phyloP scores from a whole-genome alignment of 2,888 invertebrate species.

The Agriotes lineatus region DNA sequence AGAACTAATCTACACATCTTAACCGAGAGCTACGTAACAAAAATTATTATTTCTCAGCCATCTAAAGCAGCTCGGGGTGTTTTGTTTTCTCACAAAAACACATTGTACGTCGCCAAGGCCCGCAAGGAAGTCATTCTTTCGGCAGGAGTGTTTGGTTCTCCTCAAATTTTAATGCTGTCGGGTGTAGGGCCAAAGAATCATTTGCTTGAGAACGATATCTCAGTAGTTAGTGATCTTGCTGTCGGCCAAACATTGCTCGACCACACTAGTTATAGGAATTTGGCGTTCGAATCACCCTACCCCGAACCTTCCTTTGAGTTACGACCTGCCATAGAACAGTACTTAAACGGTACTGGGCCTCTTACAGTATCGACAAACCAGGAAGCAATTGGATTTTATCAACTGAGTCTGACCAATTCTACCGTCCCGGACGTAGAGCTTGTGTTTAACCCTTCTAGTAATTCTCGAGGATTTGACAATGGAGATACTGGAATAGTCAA shows the following conservation, averaged over 20 bases:
- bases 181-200: slow-evolving; percentile 54
- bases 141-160: slow-evolving; percentile 80
- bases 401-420: slow-evolving; percentile 46
- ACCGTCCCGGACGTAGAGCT: slow-evolving; percentile 54
- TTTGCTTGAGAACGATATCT: slow-evolving; percentile 47
- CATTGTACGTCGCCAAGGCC: slow-evolving; percentile 67
- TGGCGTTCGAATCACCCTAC: no score
- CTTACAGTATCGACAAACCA: slow-evolving; percentile 48
- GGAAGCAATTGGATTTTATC: slow-evolving; percentile 47
- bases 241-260: slow-evolving; percentile 68
- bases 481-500: slow-evolving; percentile 35
- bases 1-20: slow-evolving; percentile 72
- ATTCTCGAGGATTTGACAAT: slow-evolving; percentile 45
- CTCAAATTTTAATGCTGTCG: slow-evolving; percentile 55
- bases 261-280: slow-evolving; percentile 77
- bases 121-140: slow-evolving; percentile 79
- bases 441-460: slow-evolving; percentile 67
- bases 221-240: slow-evolving; percentile 50
- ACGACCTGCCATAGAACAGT: slow-evolving; percentile 42
- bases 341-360: slow-evolving; percentile 47
- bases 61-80: slow-evolving; percentile 71
- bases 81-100: slow-evolving; percentile 66
- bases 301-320: slow-evolving; percentile 29
- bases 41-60: slow-evolving; percentile 68
- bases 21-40: slow-evolving; percentile 69